Base-by-base conservation (phyloP, 2,888 invertebrate genomes). In the Metopia argyrocephala region DNA sequence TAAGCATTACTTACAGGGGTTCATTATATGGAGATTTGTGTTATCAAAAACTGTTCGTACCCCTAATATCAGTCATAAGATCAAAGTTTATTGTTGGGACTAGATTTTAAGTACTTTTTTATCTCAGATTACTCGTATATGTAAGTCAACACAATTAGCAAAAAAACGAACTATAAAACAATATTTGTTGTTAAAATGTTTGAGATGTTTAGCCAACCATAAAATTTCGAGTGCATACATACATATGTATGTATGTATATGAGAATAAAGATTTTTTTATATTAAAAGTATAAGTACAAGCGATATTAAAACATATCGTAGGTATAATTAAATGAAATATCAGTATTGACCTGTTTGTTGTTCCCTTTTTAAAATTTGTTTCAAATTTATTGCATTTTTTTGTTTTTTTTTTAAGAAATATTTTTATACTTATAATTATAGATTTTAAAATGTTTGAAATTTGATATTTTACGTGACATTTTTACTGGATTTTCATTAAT, bases 391-490 rank as follows among this genome's bases (percentile, higher is more conserved):
- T 54, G n/a, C 46, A 9, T 52, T n/a, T n/a, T n/a, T n/a, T n/a
- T n/a, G n/a, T n/a, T 38, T 38, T 38, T 31, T 31, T 74, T 38
- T 7, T 21, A 31, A 25, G 5, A 18, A 62, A 45, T n/a, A 12
- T 15, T 38, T 15, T 27, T 38, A n/a, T 62, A 62, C 38, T 27
- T 38, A n/a, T 62, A 62, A 64, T 64, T 74, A 74, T 28, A 69
- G 61, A 56, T 56, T 52, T 71, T 46, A 15, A 73, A 54, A 54
- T 61, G 20, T 20, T n/a, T 31, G 20, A 2, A 52, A 59, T 54
- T 62, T 68, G 25, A 78, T 61, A 61, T 78, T 31, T 59, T 65
- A 71, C 74, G 65, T 61, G 74, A 15, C 31, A 27, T 48, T 73
- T 73, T 23, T 23, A 12, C 7, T 69, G 4, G 27, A n/a, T n/a